Evolutionary conservation across 2,113 vertebrate genomes (phyloP), one percentile per base, ranked within the genome.

Genomic region (Scortum barcoo): DNA sequence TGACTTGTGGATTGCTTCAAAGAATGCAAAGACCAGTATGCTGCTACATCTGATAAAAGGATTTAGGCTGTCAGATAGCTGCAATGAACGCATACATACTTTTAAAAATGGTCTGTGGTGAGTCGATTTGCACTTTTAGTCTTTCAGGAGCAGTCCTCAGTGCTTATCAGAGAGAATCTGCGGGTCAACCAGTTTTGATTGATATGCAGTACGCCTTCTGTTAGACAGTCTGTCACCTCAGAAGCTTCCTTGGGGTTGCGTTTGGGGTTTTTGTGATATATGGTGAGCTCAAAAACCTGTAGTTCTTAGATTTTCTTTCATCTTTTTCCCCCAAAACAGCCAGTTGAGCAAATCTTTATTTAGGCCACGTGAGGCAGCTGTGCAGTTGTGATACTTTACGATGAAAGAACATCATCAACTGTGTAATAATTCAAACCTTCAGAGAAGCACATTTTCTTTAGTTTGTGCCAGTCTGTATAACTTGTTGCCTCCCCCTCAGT

Each of bases 111-210:
- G 5, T 36, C 20, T 60, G 24, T 69, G 9, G 13, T 33, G 5
- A 40, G 33, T 22, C 4, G 0, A 10, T 60, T 62, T 76, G n/a
- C 26, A 61, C 30, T 50, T 54, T 44, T 20, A 30, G 40, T 36
- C 6, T 40, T 26, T 26, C 11, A 20, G 17, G 19, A 66, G 54
- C 20, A 38, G 66, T 65, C 26, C 17, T 72, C 50, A 16, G 22
- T 54, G 78, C 26, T 56, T 20, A 72, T 82, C 48, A 36, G 16
- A 42, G 7, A 48, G 67, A 74, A 28, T 26, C 48, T 73, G 28
- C n/a, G 20, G 9, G 46, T 81, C 62, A 51, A 11, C 11, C 12
- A 28, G 38, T 68, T 68, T 80, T 20, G 22, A 62, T 20, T 44
- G 19, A 53, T 33, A 30, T 3, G 0, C 28, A 68, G 28, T 28